Evolutionary conservation across 2,113 vertebrate species (phyloP).

Genomic region (Kryptolebias marmoratus): DNA sequence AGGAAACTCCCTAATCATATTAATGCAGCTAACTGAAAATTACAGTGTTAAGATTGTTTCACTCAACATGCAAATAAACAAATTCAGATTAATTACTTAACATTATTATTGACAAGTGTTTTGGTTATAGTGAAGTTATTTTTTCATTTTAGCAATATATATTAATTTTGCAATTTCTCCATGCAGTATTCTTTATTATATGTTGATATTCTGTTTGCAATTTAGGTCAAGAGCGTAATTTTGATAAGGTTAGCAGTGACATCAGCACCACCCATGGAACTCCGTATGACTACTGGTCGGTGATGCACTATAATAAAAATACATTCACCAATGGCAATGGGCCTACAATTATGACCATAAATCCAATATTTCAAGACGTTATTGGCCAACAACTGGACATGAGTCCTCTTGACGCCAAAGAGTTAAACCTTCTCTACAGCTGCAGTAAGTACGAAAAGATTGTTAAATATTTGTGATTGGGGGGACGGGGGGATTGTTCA

Average conservation of each 20-base stretch:
- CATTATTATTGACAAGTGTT: no score
- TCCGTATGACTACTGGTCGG: conserved; percentile 68
- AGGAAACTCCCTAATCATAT: no score
- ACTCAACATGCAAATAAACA: no score
- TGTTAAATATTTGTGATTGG: background rate
- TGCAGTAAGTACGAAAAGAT: conserved; percentile 81
- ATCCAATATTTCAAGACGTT: conserved; percentile 79
- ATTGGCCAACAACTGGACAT: conserved; percentile 89
- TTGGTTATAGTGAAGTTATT: no score
- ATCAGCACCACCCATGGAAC: conserved; percentile 9
- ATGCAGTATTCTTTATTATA: no score
- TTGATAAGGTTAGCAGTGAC: background rate
- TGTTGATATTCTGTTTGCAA: background rate
- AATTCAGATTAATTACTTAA: no score
- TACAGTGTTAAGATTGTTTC: no score
- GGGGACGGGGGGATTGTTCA: no score
- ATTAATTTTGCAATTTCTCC: no score
- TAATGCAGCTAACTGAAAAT: no score
- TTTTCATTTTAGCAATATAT: no score
- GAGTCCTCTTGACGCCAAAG: conserved; percentile 85
- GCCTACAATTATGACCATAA: conserved; percentile 86
- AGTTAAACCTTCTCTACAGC: conserved; percentile 80
- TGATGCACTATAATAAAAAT: conserved; percentile 85
- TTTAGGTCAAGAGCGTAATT: conserved; percentile 15
- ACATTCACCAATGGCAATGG: conserved; percentile 81